A percentile compares a stretch with the other conserved stretches of the same genome.
phyloP scores from a whole-genome alignment of 2,888 invertebrate species.

The Strigamia crassipes region DNA sequence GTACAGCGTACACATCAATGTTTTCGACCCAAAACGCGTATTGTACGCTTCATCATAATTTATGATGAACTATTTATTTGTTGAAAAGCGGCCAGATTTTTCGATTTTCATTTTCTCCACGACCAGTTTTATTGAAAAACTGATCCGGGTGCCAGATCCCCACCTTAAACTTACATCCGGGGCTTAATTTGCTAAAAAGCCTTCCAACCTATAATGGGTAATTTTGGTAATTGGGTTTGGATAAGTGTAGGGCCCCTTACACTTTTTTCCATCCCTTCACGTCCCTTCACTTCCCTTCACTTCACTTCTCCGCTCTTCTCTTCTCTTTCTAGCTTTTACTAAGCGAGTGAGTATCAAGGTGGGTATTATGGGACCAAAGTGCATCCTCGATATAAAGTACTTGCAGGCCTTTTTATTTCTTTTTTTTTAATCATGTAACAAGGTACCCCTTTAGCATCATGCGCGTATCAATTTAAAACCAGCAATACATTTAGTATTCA shows the following conservation, averaged over 20 bases:
- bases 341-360: not conserved
- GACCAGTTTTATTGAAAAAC: conserved; percentile 8
- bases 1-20: no score
- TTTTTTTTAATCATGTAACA: conserved; percentile 3
- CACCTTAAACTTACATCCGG: not conserved
- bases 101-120: no score
- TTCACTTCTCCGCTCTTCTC: not conserved
- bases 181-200: conserved; percentile 32
- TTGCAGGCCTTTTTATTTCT: not conserved
- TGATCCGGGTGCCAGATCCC: not conserved
- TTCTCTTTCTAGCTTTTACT: not conserved
- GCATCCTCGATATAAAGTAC: not conserved
- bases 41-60: no score
- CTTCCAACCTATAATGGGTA: conserved; percentile 30
- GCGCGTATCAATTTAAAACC: not conserved
- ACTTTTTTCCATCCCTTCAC: not conserved
- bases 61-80: no score
- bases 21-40: no score
- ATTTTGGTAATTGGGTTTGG: conserved; percentile 31
- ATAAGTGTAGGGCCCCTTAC: conserved; percentile 31
- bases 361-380: conserved; percentile 30
- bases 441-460: not conserved
- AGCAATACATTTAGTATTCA: not conserved
- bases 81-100: no score
- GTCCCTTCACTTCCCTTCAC: no score